phyloP scores from a whole-genome alignment of 2,113 vertebrate genomes.

The Megalops atlanticus region DNA sequence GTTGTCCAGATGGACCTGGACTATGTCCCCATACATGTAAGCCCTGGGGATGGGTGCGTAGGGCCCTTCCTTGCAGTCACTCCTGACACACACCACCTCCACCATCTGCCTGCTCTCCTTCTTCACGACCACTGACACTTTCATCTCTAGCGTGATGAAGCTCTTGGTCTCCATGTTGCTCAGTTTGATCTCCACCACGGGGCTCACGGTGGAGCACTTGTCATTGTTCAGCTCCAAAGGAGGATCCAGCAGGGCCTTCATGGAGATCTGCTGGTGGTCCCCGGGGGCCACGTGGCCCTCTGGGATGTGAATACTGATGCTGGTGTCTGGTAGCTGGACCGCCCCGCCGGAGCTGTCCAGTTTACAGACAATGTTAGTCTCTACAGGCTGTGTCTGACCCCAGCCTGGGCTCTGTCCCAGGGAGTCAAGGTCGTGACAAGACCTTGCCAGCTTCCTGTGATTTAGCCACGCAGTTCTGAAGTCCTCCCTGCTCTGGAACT shows the following conservation, averaged over 20 bases:
- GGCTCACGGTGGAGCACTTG: conserved; percentile 85
- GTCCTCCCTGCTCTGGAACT: conserved; percentile 94
- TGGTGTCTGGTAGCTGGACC: conserved; percentile 88
- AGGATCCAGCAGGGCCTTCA: conserved; percentile 89
- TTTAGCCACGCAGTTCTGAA: conserved; percentile 91
- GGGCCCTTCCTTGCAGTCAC: conserved; percentile 89
- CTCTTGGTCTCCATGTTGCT: conserved; percentile 91
- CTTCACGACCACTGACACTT: conserved; percentile 85
- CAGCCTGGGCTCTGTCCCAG: conserved; percentile 92
- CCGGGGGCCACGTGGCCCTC: conserved; percentile 84
- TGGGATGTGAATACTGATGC: conserved; percentile 85
- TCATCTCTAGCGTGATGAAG: conserved; percentile 84
- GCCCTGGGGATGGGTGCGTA: conserved; percentile 73
- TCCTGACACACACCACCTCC: conserved; percentile 82
- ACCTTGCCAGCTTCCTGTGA: conserved; percentile 91
- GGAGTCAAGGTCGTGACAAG: conserved; percentile 91
- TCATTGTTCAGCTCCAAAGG: conserved; percentile 91
- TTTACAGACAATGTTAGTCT: conserved; percentile 89
- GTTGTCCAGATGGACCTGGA: conserved; percentile 87
- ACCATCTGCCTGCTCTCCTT: conserved; percentile 77
- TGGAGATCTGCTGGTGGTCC: conserved; percentile 89
- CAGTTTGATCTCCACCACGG: conserved; percentile 89
- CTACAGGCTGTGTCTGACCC: conserved; percentile 94
- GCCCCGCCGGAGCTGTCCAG: conserved; percentile 88
- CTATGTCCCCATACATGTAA: conserved; percentile 80